Percentiles rank a stretch among this genome's conserved stretches.
Evolutionary conservation across 1,140 invertebrate species (phyloP).

Genomic region (Halesus radiatus): DNA sequence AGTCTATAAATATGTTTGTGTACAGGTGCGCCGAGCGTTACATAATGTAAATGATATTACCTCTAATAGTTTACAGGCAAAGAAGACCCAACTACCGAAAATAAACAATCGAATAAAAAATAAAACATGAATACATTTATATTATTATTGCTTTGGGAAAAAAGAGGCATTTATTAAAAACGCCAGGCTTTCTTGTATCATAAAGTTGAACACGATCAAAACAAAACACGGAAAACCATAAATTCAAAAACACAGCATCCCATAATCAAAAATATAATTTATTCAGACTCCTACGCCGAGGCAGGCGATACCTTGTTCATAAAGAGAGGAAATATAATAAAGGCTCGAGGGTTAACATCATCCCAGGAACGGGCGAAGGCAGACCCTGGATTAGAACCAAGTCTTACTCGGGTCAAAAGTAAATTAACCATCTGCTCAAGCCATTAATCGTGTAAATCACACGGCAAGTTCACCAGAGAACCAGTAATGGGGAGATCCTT

Average conservation of each 20-base stretch:
- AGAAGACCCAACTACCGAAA: too few species aligned
- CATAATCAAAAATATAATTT: constrained; percentile 29
- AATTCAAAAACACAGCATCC: constrained; percentile 24
- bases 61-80: too few species aligned
- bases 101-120: too few species aligned
- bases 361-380: neutral
- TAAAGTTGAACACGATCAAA: constrained; percentile 11
- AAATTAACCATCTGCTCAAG: neutral
- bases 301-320: constrained; percentile 5
- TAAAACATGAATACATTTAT: too few species aligned
- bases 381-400: constrained; percentile 15
- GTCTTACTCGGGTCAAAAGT: neutral
- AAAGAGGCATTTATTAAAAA: neutral
- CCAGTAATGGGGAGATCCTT: neutral
- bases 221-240: constrained; percentile 14
- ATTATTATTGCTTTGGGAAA: neutral
- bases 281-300: constrained; percentile 12
- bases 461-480: neutral
- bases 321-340: constrained; percentile 15
- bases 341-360: constrained; percentile 6
- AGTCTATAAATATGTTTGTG: too few species aligned
- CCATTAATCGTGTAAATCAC: neutral
- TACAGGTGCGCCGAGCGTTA: too few species aligned
- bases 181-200: neutral
- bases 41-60: too few species aligned